These are phyloP conservation scores for Ctenosaura bakeri DNA, from an alignment of 2,797 vertebrate genomes.

Conservation along the genomic window DNA sequence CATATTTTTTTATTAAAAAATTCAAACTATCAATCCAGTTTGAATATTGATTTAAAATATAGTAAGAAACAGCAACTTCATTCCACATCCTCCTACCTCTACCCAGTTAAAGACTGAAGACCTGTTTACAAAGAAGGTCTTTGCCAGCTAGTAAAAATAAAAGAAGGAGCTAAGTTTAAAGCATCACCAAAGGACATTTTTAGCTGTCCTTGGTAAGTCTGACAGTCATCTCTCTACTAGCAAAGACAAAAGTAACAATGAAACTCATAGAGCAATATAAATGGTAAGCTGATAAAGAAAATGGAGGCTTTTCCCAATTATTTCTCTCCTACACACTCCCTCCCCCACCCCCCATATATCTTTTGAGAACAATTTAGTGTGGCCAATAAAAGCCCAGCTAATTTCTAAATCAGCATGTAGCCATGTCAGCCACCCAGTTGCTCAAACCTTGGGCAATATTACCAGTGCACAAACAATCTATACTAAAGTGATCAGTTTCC, in stretches of 20 bases:
- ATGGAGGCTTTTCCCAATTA: constrained; percentile 63
- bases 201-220: background rate
- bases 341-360: constrained; percentile 47
- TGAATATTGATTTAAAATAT: too few relatives aligned
- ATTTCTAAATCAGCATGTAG: constrained; percentile 87
- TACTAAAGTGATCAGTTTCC: constrained; percentile 87
- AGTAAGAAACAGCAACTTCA: too few relatives aligned
- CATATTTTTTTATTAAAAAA: too few relatives aligned
- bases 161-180: background rate
- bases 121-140: too few relatives aligned
- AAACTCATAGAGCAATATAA: constrained; percentile 19
- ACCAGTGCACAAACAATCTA: constrained; percentile 84
- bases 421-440: constrained; percentile 86
- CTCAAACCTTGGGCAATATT: constrained; percentile 87
- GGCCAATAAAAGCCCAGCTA: constrained; percentile 84
- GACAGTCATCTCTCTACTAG: constrained; percentile 19
- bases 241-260: constrained; percentile 4
- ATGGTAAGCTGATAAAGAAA: constrained; percentile 31
- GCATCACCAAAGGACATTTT: background rate
- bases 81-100: too few relatives aligned
- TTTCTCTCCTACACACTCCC: background rate
- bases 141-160: too few relatives aligned
- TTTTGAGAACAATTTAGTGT: constrained; percentile 78
- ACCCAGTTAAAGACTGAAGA: too few relatives aligned
- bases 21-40: too few relatives aligned